Conservation (phyloP, 2,888 invertebrate species). For the Rhabditoides inermis region DNA sequence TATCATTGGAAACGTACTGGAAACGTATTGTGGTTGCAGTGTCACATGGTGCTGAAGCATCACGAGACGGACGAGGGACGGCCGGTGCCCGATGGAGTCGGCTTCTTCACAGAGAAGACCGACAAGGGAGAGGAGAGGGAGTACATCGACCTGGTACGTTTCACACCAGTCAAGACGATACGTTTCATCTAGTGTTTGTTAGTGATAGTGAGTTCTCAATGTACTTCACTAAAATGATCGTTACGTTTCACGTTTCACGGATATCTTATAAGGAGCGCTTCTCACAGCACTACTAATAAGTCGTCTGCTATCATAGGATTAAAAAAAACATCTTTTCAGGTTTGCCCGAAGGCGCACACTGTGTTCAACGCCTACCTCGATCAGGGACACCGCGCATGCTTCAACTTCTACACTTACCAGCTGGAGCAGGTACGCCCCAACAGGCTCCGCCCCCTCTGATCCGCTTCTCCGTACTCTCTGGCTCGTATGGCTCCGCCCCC, state of each 20-base stretch:
- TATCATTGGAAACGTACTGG: background rate
- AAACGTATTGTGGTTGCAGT: too few relatives aligned
- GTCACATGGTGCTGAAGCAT: slow-evolving; percentile 45
- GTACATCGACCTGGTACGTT: slow-evolving; percentile 46
- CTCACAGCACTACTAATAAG: too few relatives aligned
- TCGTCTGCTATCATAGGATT: too few relatives aligned
- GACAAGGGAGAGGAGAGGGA: slow-evolving; percentile 46
- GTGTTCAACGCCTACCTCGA: slow-evolving; percentile 41
- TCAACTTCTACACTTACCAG: slow-evolving; percentile 50
- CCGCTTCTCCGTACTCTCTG: background rate
- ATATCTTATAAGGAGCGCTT: too few relatives aligned
- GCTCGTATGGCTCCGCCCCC: background rate
- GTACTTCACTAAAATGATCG: too few relatives aligned
- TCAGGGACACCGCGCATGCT: slow-evolving; percentile 45
- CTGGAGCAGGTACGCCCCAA: slow-evolving; percentile 30
- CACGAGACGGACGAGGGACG: slow-evolving; percentile 41
- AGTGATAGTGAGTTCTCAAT: too few relatives aligned
- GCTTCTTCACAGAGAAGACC: slow-evolving; percentile 47
- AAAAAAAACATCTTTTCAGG: too few relatives aligned
- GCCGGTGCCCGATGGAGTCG: slow-evolving; percentile 42
- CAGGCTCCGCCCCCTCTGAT: too few relatives aligned
- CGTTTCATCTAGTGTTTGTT: too few relatives aligned
- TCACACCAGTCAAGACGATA: too few relatives aligned
- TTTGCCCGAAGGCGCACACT: slow-evolving; percentile 50
- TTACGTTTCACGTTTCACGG: too few relatives aligned